These are phyloP conservation scores for Panagrolaimus sp. DNA, from an alignment of 1,140 invertebrate genomes.

Conservation along the genomic window DNA sequence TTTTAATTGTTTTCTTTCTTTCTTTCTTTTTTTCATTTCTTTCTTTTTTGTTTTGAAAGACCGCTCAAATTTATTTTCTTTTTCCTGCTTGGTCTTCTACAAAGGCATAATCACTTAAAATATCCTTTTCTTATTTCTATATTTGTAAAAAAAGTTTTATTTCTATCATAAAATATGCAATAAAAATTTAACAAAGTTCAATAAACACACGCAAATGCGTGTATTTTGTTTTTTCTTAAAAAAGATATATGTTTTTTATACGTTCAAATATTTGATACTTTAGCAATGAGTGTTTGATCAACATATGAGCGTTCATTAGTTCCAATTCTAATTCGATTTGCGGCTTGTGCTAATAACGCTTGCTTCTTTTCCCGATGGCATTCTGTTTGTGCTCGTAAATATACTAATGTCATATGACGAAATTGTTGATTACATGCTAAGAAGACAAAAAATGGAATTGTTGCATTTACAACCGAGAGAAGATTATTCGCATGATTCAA, in stretches of 20 bases:
- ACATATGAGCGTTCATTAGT: slow-evolving; percentile 28
- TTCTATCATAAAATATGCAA: too few species aligned
- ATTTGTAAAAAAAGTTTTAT: too few species aligned
- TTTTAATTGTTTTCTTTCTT: too few species aligned
- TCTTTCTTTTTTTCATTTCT: too few species aligned
- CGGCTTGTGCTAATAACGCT: slow-evolving; percentile 34
- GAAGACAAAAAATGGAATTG: slow-evolving; percentile 58
- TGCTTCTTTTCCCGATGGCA: slow-evolving; percentile 29
- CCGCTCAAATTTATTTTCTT: too few species aligned
- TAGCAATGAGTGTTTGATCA: slow-evolving; percentile 32
- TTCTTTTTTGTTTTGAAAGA: too few species aligned
- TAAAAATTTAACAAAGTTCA: too few species aligned
- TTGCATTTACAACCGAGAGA: slow-evolving; percentile 53
- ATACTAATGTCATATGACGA: slow-evolving; percentile 51
- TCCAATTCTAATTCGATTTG: slow-evolving; percentile 29
- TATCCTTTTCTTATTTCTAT: too few species aligned
- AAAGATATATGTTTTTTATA: neutral
- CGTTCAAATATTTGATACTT: slow-evolving; percentile 34
- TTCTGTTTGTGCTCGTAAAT: slow-evolving; percentile 38
- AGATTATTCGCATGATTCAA: slow-evolving; percentile 56
- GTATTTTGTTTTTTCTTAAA: too few species aligned
- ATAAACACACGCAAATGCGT: too few species aligned
- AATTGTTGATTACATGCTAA: slow-evolving; percentile 49
- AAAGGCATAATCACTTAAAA: too few species aligned
- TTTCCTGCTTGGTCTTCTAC: too few species aligned